These are phyloP conservation scores for Australoheros scitulus DNA, from an alignment of 2,113 vertebrate genomes.

Conservation along the genomic window DNA sequence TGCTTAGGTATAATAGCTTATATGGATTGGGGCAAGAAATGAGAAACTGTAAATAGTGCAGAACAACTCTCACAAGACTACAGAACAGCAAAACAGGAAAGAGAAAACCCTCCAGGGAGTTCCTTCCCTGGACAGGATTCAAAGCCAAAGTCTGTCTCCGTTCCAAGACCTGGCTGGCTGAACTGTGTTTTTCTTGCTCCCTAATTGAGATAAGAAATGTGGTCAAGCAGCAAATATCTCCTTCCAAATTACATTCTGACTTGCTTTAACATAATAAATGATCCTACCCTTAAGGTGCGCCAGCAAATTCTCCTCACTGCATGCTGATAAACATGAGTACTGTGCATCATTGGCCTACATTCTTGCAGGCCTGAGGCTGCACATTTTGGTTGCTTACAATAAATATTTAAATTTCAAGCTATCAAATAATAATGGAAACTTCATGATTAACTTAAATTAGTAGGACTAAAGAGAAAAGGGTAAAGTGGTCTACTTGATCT, in stretches of 20 bases:
- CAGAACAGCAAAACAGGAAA: slow-evolving; percentile 32
- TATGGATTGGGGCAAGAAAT: slow-evolving; percentile 22
- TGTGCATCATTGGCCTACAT: slow-evolving; percentile 41
- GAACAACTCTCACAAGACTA: slow-evolving; percentile 22
- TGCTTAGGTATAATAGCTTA: slow-evolving; percentile 19
- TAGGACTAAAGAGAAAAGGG: not conserved
- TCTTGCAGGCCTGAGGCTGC: slow-evolving; percentile 29
- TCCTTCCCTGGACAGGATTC: slow-evolving; percentile 9
- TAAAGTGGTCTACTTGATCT: not conserved
- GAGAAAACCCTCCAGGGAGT: slow-evolving; percentile 34
- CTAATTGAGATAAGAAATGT: slow-evolving; percentile 42
- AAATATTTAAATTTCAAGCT: slow-evolving; percentile 59
- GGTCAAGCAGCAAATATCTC: slow-evolving; percentile 54
- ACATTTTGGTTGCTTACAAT: slow-evolving; percentile 49
- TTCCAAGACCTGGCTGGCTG: slow-evolving; percentile 13
- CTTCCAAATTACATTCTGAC: slow-evolving; percentile 57
- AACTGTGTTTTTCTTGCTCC: slow-evolving; percentile 23
- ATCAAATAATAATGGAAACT: slow-evolving; percentile 59
- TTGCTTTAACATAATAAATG: slow-evolving; percentile 32
- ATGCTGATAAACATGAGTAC: slow-evolving; percentile 19
- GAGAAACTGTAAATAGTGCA: slow-evolving; percentile 23
- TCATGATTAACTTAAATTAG: not conserved
- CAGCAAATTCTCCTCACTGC: slow-evolving; percentile 5
- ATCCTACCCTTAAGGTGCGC: slow-evolving; percentile 12
- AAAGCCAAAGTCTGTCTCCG: not conserved